Percentiles rank a stretch among this genome's conserved stretches.
Conservation (phyloP, 2,888 invertebrate genomes). For the Scrobipalpa costella region DNA sequence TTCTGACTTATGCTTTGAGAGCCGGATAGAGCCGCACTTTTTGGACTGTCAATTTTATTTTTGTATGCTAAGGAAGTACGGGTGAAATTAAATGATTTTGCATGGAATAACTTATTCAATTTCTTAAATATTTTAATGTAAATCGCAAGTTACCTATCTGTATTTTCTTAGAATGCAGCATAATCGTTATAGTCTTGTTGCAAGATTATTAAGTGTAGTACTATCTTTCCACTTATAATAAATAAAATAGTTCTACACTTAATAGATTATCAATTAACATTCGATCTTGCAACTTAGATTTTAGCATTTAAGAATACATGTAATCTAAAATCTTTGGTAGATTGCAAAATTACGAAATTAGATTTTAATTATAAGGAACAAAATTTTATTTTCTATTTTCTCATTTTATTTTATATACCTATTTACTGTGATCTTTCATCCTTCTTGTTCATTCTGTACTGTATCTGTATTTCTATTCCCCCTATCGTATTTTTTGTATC, state of each 20-base stretch:
- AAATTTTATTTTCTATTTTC: not conserved
- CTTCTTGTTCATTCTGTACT: slow-evolving; percentile 2
- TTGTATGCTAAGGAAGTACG: not conserved
- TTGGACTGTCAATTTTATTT: not conserved
- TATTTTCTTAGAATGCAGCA: slow-evolving; percentile 1
- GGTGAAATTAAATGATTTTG: not conserved
- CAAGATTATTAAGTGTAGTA: not conserved
- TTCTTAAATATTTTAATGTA: not conserved
- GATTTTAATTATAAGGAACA: not conserved
- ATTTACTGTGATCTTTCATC: not conserved
- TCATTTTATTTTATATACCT: not conserved
- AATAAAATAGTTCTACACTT: not conserved
- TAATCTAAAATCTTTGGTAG: slow-evolving; percentile 9
- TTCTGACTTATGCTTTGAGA: not conserved
- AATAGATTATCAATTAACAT: not conserved
- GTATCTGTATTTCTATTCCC: not conserved
- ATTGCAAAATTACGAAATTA: not conserved
- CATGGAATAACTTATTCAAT: not conserved
- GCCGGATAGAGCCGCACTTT: not conserved
- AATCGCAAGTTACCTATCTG: not conserved
- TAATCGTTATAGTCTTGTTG: not conserved
- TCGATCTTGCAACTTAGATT: slow-evolving; percentile 1
- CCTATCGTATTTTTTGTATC: not conserved
- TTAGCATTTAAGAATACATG: slow-evolving; percentile 1
- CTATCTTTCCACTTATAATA: not conserved